Base-by-base conservation (phyloP, 2,113 vertebrate species). In the Ophiodon elongatus region DNA sequence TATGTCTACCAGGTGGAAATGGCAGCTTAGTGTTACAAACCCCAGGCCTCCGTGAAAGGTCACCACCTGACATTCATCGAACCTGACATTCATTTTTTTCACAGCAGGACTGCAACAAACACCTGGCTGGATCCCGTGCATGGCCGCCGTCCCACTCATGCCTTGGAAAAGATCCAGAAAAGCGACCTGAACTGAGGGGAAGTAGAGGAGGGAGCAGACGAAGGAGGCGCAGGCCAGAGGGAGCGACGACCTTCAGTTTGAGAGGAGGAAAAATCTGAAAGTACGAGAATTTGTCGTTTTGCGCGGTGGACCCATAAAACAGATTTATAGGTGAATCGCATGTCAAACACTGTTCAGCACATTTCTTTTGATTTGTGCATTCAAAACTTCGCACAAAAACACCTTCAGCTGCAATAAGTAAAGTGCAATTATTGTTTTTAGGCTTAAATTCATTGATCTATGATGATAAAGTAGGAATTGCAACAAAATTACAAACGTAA, bases 11-110 rank as follows among this genome's bases (percentile, higher is more conserved):
- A 57, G 37, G 52, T 70, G 79, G 45, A 71, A 45, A 76, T 69
- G 59, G 59, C 87, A 79, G 57, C 81, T 37, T 2, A 13, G 76
- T 82, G 89, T 82, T 85, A 92, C 47, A 91, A 94, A 87, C 65
- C 29, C 54, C 91, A 86, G 70, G 50, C 31, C 25, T 62, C 56
- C 37, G 85, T 8, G 60, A 93, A 91, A 93, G 86, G 83, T 90
- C 70, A 41, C 29, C 31, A 50, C 73, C 73, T 71, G 59, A 74
- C 80, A 82, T 89, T 90, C 62, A 79, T 85, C 29, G n/a, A 73
- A 47, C 11, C 31, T 77, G 74, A 84, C 66, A 37, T 80, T 83
- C 33, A 15, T 83, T 39, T 86, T 73, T 27, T 85, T 84, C 75
- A 27, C 85, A 59, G 63, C 64, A 76, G 69, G 87, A 83, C 82